These are phyloP conservation scores for Iguana delicatissima DNA, from an alignment of 2,797 vertebrate species.

Conservation along the genomic window DNA sequence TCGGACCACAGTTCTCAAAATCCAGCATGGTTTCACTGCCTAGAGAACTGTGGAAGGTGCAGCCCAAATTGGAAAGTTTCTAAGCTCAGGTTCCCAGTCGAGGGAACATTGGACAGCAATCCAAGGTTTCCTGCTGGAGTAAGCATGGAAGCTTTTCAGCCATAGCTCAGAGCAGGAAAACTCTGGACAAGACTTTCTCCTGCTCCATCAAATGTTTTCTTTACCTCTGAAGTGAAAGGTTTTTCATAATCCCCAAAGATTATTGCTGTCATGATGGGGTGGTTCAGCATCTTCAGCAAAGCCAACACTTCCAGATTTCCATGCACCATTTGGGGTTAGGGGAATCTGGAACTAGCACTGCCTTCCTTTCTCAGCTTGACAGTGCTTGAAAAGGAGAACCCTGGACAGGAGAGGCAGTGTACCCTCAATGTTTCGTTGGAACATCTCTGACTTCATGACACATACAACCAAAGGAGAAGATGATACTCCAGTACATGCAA, in stretches of 20 bases:
- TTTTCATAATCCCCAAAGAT: neutral
- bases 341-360: constrained; percentile 24
- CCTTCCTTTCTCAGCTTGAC: constrained; percentile 22
- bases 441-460: constrained; percentile 17
- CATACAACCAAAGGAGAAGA: constrained; percentile 8
- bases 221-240: neutral
- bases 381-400: constrained; percentile 13
- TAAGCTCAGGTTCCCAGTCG: neutral
- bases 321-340: neutral
- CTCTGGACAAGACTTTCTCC: neutral
- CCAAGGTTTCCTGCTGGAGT: neutral
- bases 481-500: constrained; percentile 26
- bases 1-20: too few species aligned
- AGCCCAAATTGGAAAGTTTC: too few species aligned
- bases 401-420: neutral
- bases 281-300: neutral
- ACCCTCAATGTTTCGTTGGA: constrained; percentile 2
- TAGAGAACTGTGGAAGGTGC: neutral
- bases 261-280: neutral
- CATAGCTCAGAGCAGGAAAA: neutral
- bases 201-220: neutral
- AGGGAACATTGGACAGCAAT: neutral
- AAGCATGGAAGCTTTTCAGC: neutral
- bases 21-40: neutral
- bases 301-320: constrained; percentile 9